Percentiles rank a stretch among this genome's conserved stretches.
phyloP scores from a whole-genome alignment of 1,140 invertebrate species.

The Panulirus ornatus region DNA sequence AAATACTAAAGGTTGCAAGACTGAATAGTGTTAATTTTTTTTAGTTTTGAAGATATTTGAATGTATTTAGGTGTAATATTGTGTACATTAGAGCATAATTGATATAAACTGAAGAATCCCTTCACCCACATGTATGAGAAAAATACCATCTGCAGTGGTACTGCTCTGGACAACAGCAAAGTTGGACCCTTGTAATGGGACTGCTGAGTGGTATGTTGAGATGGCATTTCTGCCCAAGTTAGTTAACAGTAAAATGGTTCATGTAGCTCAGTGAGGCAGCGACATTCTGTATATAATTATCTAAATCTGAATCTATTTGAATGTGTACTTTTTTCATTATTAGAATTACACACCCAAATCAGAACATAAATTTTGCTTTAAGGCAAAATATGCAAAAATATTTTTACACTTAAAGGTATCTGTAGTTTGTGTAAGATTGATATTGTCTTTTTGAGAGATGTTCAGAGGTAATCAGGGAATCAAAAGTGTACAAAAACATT shows the following conservation, averaged over 20 bases:
- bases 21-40: background rate
- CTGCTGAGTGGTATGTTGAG: too few species aligned
- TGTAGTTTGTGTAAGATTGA: background rate
- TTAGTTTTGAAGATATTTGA: slow-evolving; percentile 18
- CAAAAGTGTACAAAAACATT: too few species aligned
- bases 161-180: background rate
- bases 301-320: background rate
- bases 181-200: background rate
- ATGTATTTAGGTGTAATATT: slow-evolving; percentile 9
- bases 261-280: too few species aligned
- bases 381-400: background rate
- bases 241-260: too few species aligned
- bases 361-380: background rate
- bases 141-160: background rate
- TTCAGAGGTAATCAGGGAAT: background rate
- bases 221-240: too few species aligned
- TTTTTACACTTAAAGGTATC: background rate
- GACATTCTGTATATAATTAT: too few species aligned
- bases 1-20: background rate
- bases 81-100: slow-evolving; percentile 14
- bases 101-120: background rate
- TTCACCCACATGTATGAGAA: background rate
- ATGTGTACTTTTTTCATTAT: background rate
- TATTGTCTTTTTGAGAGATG: background rate
- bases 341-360: background rate